Base-by-base conservation (phyloP, 1,140 invertebrate species). In the Penaeus japonicus region DNA sequence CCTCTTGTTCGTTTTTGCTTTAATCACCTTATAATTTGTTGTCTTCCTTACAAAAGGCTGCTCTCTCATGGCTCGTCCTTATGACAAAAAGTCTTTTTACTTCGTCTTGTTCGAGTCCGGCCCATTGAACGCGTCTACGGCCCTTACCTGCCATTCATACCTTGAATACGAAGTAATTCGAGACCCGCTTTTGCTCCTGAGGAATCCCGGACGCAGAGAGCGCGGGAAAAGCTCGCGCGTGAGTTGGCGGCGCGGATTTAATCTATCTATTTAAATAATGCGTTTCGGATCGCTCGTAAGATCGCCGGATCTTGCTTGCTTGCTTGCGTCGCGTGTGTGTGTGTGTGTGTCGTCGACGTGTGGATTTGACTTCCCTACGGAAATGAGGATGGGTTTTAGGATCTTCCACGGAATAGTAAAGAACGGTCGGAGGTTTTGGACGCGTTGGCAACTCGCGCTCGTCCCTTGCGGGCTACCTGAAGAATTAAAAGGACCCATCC, bases 71-170 rank as follows among this genome's bases (percentile, higher is more conserved):
- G 24, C n/a, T 17, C 17, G 17, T 35, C 73, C n/a, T 77, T 57
- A 55, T 55, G 62, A 80, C 65, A 70, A 78, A 86, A 47, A 57
- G 73, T 62, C 75, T 86, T 86, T 78, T 86, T 86, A 78, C 65
- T 81, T 73, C 79, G 77, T 73, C 85, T 81, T 73, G 55, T 70
- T 54, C 62, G 57, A 65, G 79, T 80, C 62, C 24, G 35, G 65
- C 59, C 80, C 39, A 75, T 82, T 82, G 59, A 82, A 53, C 54
- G 35, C 53, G 62, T 70, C 79, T 65, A 77, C 54, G 27, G 79
- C 79, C 24, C 86, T 85, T 88, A 88, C 86, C 86, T 88, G 86
- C 86, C 65, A 82, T 83, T 88, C 79, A 88, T 73, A 75, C 79
- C 86, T 65, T 88, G 62, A 88, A 88, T 82, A 65, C 65, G 47